phyloP scores from a whole-genome alignment of 2,888 invertebrate genomes.

The Drosophila paranaensis region DNA sequence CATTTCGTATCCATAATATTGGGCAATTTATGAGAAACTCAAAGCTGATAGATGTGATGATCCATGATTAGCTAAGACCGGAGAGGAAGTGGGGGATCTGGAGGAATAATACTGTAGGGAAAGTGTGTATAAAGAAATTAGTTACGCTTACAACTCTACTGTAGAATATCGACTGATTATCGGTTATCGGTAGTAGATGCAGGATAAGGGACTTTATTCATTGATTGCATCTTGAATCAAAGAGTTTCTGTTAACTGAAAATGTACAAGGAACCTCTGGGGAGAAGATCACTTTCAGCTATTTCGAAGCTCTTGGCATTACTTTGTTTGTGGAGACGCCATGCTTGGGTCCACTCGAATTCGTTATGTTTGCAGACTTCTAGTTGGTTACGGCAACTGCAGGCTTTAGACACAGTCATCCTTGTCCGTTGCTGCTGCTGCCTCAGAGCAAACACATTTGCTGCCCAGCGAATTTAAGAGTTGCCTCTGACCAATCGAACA shows the following conservation, averaged over 20 bases:
- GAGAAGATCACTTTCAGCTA: slow-evolving; percentile 35
- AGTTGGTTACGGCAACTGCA: slow-evolving; percentile 41
- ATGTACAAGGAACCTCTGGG: slow-evolving; percentile 29
- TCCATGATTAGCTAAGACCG: slow-evolving; percentile 33
- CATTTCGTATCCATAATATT: slow-evolving; percentile 18
- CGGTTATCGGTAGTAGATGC: too few species aligned
- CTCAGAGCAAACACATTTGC: slow-evolving; percentile 53
- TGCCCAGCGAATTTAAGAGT: slow-evolving; percentile 50
- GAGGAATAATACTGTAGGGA: not conserved
- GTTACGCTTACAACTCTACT: too few species aligned
- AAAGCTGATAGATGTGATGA: slow-evolving; percentile 30
- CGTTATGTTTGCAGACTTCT: not conserved
- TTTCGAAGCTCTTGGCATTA: not conserved
- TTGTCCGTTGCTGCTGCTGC: slow-evolving; percentile 18
- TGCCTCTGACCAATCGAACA: slow-evolving; percentile 55
- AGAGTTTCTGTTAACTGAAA: slow-evolving; percentile 3
- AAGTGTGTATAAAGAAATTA: too few species aligned
- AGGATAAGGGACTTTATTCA: too few species aligned
- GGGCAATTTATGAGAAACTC: slow-evolving; percentile 27
- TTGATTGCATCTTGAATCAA: too few species aligned
- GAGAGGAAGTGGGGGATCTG: not conserved
- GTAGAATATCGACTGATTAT: too few species aligned
- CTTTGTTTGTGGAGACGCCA: slow-evolving; percentile 27
- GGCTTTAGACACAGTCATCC: slow-evolving; percentile 45
- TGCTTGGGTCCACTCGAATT: slow-evolving; percentile 22